A percentile compares a stretch with the other conserved stretches of the same genome.
These are phyloP conservation scores for Dione juno DNA, from an alignment of 2,888 invertebrate genomes.

Conservation along the genomic window DNA sequence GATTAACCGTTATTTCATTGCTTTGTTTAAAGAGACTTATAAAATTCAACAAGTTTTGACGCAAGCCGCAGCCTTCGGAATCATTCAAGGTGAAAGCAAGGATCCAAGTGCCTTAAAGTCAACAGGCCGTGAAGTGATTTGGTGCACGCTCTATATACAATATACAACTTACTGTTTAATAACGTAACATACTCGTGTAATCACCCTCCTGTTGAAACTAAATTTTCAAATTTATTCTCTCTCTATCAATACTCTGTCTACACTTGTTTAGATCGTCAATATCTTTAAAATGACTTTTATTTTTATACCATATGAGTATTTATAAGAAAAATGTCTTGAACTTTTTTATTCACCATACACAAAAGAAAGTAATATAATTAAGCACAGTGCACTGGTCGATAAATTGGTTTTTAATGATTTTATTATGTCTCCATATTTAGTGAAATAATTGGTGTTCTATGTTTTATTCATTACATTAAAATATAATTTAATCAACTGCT, in stretches of 20 bases:
- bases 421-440: too few species aligned
- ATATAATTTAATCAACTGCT: too few species aligned
- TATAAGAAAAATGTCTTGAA: too few species aligned
- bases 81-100: conserved; percentile 38
- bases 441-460: too few species aligned
- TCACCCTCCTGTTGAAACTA: conserved; percentile 11
- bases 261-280: background rate
- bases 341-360: too few species aligned
- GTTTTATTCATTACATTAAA: too few species aligned
- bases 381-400: too few species aligned
- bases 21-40: background rate
- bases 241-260: background rate
- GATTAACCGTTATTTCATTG: background rate
- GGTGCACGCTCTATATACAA: conserved; percentile 36
- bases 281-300: background rate
- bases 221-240: background rate
- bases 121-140: conserved; percentile 39
- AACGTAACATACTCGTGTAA: too few species aligned
- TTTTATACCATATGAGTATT: too few species aligned
- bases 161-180: conserved; percentile 21
- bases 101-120: conserved; percentile 33
- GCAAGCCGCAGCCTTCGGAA: conserved; percentile 33
- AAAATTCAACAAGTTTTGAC: conserved; percentile 40
- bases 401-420: too few species aligned
- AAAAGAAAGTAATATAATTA: too few species aligned